phyloP scores from a whole-genome alignment of 2,888 invertebrate species.

The Amphiduros pacificus region DNA sequence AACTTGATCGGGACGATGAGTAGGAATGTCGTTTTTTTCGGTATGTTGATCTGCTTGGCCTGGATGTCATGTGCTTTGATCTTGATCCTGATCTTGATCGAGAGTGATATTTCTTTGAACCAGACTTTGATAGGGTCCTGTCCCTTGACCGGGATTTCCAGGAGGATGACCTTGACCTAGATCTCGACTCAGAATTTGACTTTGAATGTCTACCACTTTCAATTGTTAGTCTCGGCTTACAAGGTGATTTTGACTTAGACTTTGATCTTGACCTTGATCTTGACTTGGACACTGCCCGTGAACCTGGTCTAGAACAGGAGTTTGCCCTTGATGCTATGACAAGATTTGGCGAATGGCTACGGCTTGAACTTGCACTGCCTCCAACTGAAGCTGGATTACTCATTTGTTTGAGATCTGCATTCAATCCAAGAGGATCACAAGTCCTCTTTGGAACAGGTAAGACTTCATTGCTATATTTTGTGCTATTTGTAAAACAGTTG shows the following conservation, averaged over 20 bases:
- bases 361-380: slow-evolving; percentile 2
- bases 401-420: not conserved
- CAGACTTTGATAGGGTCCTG: not conserved
- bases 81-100: not conserved
- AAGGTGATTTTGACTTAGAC: slow-evolving; percentile 6
- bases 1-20: slow-evolving; percentile 13
- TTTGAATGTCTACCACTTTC: too few species aligned
- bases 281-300: slow-evolving; percentile 4
- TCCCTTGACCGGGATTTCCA: not conserved
- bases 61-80: too few species aligned
- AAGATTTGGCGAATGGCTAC: slow-evolving; percentile 4
- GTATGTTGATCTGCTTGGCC: not conserved
- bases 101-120: not conserved
- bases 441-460: too few species aligned
- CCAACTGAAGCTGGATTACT: not conserved
- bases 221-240: too few species aligned
- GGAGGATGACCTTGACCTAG: slow-evolving; percentile 7
- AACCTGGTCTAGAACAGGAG: not conserved
- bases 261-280: not conserved
- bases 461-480: slow-evolving; percentile 40
- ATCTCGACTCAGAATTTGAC: slow-evolving; percentile 6
- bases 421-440: slow-evolving; percentile 3
- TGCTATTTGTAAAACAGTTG: slow-evolving; percentile 55
- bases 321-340: slow-evolving; percentile 5
- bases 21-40: slow-evolving; percentile 9